Evolutionary conservation across 2,797 vertebrate genomes (phyloP).

Genomic region (Tokudaia tokunoshimensis): DNA sequence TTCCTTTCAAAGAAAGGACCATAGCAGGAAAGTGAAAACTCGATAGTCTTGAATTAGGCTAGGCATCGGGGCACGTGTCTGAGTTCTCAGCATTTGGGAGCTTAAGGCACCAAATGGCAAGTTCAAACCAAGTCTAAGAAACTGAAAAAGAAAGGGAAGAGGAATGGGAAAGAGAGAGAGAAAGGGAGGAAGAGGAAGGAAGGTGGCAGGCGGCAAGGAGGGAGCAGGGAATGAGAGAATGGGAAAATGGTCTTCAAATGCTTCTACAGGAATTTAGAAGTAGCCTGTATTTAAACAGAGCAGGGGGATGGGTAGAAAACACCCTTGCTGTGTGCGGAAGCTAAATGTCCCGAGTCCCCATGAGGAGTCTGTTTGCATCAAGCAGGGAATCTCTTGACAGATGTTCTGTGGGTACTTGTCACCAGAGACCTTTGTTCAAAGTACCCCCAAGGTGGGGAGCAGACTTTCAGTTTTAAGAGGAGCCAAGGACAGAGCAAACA

Average conservation of each 20-base stretch:
- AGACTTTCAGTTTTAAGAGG: neutral
- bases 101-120: neutral
- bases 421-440: too few species aligned
- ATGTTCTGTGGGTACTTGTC: neutral
- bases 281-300: too few species aligned
- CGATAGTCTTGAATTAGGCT: neutral
- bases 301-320: neutral
- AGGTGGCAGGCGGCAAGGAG: too few species aligned
- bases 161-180: too few species aligned
- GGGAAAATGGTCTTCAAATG: neutral
- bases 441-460: too few species aligned
- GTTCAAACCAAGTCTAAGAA: neutral
- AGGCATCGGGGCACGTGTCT: too few species aligned
- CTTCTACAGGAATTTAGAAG: neutral
- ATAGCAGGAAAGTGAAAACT: neutral
- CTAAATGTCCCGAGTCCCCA: neutral
- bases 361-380: neutral
- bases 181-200: rapidly evolving
- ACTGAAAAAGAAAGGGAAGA: too few species aligned
- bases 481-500: neutral
- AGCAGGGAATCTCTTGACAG: neutral
- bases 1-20: neutral
- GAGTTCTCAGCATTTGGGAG: neutral
- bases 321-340: neutral
- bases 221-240: neutral